Conservation (phyloP, 1,140 invertebrate genomes). For the Danaus plexippus region DNA sequence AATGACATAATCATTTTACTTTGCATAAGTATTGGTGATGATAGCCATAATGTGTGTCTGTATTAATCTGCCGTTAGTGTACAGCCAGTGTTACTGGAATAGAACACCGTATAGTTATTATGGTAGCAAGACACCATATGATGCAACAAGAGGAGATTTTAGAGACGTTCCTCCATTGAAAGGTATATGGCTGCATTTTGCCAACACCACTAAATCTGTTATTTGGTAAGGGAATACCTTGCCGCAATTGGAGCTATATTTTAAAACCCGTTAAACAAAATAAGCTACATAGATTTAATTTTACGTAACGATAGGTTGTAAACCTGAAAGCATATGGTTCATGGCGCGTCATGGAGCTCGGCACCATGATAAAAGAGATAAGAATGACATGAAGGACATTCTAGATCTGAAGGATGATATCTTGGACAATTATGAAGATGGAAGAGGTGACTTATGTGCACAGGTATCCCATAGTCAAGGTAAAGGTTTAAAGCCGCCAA, state of each 20-base stretch:
- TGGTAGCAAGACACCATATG: conserved; percentile 25
- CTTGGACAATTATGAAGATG: conserved; percentile 6
- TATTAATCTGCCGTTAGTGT: conserved; percentile 1
- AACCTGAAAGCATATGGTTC: conserved; percentile 20
- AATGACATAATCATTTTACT: no score
- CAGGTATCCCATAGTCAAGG: background rate
- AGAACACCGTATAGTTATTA: conserved; percentile 16
- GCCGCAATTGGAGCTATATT: background rate
- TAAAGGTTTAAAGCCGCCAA: no score
- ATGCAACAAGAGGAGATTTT: conserved; percentile 22
- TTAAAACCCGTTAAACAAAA: conserved; percentile 2
- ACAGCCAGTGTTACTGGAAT: conserved; percentile 23
- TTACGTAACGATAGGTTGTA: conserved; percentile 11
- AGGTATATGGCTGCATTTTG: conserved; percentile 9
- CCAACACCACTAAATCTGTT: background rate
- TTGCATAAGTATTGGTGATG: no score
- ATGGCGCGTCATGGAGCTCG: conserved; percentile 18
- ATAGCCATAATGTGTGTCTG: background rate
- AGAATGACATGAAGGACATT: conserved; percentile 9
- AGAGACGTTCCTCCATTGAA: conserved; percentile 15
- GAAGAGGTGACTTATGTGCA: conserved; percentile 15
- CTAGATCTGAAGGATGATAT: conserved; percentile 12
- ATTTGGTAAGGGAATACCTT: background rate
- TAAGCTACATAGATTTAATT: background rate
- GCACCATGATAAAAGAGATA: conserved; percentile 8